These are phyloP conservation scores for Creontiades dilutus DNA, from an alignment of 2,888 invertebrate species.

Conservation along the genomic window DNA sequence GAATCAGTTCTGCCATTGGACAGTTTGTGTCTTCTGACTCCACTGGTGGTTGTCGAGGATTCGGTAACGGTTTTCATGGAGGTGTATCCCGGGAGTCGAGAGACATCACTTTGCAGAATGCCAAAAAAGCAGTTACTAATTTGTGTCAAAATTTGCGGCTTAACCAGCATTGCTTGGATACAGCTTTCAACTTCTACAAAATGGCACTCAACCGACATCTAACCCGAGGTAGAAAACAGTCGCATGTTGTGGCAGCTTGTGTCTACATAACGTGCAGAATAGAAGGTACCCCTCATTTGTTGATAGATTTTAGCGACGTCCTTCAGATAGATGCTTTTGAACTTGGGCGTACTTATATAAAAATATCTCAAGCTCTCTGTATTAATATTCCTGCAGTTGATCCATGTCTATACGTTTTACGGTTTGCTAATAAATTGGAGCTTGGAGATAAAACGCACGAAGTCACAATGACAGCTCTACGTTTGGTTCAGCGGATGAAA, in stretches of 20 bases:
- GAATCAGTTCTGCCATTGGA: conserved; percentile 92
- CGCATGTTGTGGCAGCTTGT: conserved; percentile 96
- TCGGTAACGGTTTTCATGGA: conserved; percentile 89
- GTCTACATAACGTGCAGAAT: conserved; percentile 97
- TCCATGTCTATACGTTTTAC: conserved; percentile 96
- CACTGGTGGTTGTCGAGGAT: conserved; percentile 89
- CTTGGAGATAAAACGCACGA: conserved; percentile 95
- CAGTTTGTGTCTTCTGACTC: conserved; percentile 96
- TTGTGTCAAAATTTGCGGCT: conserved; percentile 92
- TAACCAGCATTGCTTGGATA: conserved; percentile 94
- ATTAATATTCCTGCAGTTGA: conserved; percentile 94
- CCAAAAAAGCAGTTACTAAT: conserved; percentile 89
- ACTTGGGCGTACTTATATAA: conserved; percentile 94
- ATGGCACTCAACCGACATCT: conserved; percentile 90
- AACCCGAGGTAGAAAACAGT: conserved; percentile 93
- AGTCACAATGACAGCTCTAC: conserved; percentile 95
- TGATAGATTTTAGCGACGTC: conserved; percentile 98
- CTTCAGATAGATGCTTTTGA: conserved; percentile 94
- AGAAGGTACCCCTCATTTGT: conserved; percentile 95
- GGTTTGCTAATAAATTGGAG: conserved; percentile 95
- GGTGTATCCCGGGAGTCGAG: conserved; percentile 92
- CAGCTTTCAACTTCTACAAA: conserved; percentile 95
- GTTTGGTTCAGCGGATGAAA: conserved; percentile 98
- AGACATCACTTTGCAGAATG: conserved; percentile 94
- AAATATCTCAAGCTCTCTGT: conserved; percentile 91